Evolutionary conservation across 2,888 invertebrate species (phyloP).

Genomic region (Nymphalis c-album): DNA sequence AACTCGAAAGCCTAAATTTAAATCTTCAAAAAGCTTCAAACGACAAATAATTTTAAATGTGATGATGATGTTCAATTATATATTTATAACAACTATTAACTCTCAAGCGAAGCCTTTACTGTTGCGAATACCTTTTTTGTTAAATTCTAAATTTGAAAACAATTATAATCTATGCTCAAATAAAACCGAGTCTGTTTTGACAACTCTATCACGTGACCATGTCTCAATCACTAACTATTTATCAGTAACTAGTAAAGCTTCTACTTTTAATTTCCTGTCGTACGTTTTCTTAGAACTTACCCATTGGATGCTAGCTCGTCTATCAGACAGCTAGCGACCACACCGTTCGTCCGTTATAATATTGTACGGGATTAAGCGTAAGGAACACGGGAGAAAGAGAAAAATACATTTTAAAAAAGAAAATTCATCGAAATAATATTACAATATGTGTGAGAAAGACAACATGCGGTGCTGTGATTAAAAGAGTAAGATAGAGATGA

Average conservation of each 20-base stretch:
- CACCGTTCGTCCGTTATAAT: constrained; percentile 64
- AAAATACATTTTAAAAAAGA: constrained; percentile 70
- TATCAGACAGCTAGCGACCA: constrained; percentile 88
- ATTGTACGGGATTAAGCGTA: constrained; percentile 73
- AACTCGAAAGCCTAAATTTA: not conserved
- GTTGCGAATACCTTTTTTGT: not conserved
- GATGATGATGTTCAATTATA: not conserved
- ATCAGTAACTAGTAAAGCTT: constrained; percentile 56
- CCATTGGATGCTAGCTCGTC: constrained; percentile 90
- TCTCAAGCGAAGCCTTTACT: constrained; percentile 22
- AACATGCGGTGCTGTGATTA: constrained; percentile 68
- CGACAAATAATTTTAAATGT: not conserved
- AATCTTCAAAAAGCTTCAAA: not conserved
- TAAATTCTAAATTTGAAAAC: not conserved
- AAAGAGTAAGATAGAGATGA: constrained; percentile 9
- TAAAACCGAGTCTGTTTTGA: not conserved
- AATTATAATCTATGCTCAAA: not conserved
- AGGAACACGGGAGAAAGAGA: constrained; percentile 76
- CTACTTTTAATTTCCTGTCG: constrained; percentile 64
- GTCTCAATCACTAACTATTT: constrained; percentile 19
- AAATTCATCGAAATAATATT: constrained; percentile 44
- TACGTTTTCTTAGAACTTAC: constrained; percentile 82
- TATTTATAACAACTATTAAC: not conserved
- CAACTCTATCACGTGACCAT: constrained; percentile 8
- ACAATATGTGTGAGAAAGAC: constrained; percentile 51